Conservation (phyloP, 2,797 vertebrate genomes). For the Carcharodon carcharias region DNA sequence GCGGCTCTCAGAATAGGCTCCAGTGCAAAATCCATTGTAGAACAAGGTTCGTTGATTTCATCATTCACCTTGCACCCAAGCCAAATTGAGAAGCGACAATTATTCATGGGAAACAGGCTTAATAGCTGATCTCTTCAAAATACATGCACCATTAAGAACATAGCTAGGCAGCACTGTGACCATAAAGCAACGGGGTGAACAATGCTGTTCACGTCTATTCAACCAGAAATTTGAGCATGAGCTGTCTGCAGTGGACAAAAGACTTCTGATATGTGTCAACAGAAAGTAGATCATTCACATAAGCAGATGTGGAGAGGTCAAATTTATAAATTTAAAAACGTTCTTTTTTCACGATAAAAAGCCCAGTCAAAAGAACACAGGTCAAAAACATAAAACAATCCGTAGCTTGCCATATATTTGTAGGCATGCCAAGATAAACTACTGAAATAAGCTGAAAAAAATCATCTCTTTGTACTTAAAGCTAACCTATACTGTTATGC, state of each 20-base stretch:
- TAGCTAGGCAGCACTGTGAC: constrained; percentile 32
- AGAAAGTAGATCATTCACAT: constrained; percentile 28
- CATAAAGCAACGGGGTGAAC: constrained; percentile 13
- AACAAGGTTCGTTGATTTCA: constrained; percentile 31
- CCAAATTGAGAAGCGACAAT: constrained; percentile 29
- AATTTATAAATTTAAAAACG: background rate
- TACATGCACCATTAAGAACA: constrained; percentile 33
- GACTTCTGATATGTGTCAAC: constrained; percentile 5
- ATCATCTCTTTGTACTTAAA: background rate
- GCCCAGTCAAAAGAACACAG: background rate
- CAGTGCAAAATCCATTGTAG: constrained; percentile 8
- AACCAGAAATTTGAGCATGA: constrained; percentile 32
- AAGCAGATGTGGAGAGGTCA: constrained; percentile 24
- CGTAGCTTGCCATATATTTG: background rate
- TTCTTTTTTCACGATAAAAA: background rate
- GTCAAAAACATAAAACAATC: background rate
- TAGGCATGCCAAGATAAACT: background rate
- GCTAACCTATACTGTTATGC: background rate
- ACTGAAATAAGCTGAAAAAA: background rate
- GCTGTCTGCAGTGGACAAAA: constrained; percentile 28
- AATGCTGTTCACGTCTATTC: constrained; percentile 23
- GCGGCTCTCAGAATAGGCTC: background rate
- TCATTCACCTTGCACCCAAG: constrained; percentile 32
- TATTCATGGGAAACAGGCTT: constrained; percentile 33
- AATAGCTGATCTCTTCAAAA: constrained; percentile 33